A percentile compares a stretch with the other conserved stretches of the same genome.
Evolutionary conservation across 2,888 invertebrate genomes (phyloP).

Genomic region (Agrochola lota): DNA sequence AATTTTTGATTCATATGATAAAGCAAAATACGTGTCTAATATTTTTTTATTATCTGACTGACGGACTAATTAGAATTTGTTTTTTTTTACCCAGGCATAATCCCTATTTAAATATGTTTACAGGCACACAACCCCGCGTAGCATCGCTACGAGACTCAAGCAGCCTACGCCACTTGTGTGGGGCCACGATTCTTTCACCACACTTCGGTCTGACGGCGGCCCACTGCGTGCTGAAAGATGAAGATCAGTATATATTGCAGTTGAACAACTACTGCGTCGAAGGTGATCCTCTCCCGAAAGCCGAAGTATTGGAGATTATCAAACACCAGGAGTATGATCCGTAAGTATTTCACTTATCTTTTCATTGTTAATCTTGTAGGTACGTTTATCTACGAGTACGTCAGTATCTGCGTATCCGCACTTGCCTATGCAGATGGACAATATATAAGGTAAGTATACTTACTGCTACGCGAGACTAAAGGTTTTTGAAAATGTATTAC

Average conservation of each 20-base stretch:
- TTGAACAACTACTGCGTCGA: slow-evolving; percentile 80
- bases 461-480: background rate
- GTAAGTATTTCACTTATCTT: slow-evolving; percentile 71
- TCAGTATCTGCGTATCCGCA: background rate
- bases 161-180: slow-evolving; percentile 78
- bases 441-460: background rate
- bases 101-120: background rate
- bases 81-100: too few relatives aligned
- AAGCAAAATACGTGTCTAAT: too few relatives aligned
- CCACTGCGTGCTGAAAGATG: slow-evolving; percentile 78
- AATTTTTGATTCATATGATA: too few relatives aligned
- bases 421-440: background rate
- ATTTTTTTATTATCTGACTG: too few relatives aligned
- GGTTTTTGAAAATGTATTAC: background rate
- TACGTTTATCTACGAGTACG: background rate
- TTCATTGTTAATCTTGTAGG: background rate
- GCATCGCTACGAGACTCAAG: slow-evolving; percentile 79
- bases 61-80: too few relatives aligned
- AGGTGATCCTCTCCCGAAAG: slow-evolving; percentile 64
- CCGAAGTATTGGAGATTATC: slow-evolving; percentile 76
- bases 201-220: slow-evolving; percentile 83
- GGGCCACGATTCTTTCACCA: slow-evolving; percentile 78
- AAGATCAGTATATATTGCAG: slow-evolving; percentile 74
- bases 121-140: slow-evolving; percentile 80
- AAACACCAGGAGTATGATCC: slow-evolving; percentile 78